These are phyloP conservation scores for Lasioglossum baleicum DNA, from an alignment of 1,140 invertebrate genomes.

Conservation along the genomic window DNA sequence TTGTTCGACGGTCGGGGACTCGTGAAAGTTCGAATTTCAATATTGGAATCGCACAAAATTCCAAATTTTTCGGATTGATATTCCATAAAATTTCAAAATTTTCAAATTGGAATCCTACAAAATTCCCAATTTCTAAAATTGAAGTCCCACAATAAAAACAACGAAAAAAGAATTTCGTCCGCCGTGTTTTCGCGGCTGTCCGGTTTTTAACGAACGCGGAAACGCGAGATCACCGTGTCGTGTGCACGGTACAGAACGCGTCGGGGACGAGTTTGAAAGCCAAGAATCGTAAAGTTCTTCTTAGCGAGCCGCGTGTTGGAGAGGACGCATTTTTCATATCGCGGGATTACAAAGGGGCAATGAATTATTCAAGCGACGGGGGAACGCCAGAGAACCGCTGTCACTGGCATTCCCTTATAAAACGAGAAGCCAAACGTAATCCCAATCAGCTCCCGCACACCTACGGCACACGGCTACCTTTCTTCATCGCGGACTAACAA, in stretches of 20 bases:
- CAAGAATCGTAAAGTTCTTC: not conserved
- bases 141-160: too few relatives aligned
- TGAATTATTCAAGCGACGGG: slow-evolving; percentile 22
- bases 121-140: too few relatives aligned
- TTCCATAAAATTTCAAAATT: too few relatives aligned
- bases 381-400: slow-evolving; percentile 3
- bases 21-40: too few relatives aligned
- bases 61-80: too few relatives aligned
- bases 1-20: too few relatives aligned
- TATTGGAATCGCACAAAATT: too few relatives aligned
- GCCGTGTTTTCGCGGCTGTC: too few relatives aligned
- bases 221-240: not conserved
- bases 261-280: not conserved
- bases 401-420: slow-evolving; percentile 25
- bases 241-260: not conserved
- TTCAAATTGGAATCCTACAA: too few relatives aligned
- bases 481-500: slow-evolving; percentile 34
- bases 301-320: too few relatives aligned
- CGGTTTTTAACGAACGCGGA: not conserved
- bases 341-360: not conserved
- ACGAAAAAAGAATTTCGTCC: too few relatives aligned
- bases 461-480: slow-evolving; percentile 24
- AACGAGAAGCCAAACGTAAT: slow-evolving; percentile 50
- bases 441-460: slow-evolving; percentile 31
- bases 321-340: not conserved